Conservation (phyloP, 1,140 invertebrate genomes). For the Megathymus violae region DNA sequence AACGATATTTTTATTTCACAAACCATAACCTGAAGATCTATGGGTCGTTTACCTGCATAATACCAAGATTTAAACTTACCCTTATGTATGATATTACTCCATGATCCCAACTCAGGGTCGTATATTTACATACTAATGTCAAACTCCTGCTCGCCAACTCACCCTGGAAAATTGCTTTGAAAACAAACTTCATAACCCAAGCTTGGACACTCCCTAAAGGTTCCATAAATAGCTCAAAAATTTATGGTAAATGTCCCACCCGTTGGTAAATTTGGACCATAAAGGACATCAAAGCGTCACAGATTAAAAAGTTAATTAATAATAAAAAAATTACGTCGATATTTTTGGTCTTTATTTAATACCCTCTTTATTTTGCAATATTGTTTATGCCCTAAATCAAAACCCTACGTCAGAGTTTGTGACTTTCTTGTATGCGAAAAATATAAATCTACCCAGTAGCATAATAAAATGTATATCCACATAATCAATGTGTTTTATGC, state of each 20-base stretch:
- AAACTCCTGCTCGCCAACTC: constrained; percentile 5
- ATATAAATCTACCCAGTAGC: too few species aligned
- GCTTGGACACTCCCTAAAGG: neutral
- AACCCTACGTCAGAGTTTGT: too few species aligned
- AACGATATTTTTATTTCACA: neutral
- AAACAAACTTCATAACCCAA: neutral
- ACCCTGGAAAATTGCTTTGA: neutral
- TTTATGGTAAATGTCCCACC: neutral
- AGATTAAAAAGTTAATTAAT: too few species aligned
- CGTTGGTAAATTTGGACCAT: neutral
- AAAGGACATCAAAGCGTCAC: too few species aligned
- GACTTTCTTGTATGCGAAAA: too few species aligned
- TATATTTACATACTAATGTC: constrained; percentile 26
- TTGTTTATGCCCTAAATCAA: too few species aligned
- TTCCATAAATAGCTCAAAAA: neutral
- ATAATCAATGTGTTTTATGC: too few species aligned
- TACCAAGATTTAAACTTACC: constrained; percentile 22
- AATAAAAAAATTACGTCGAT: too few species aligned
- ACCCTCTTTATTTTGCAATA: too few species aligned
- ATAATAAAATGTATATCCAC: too few species aligned
- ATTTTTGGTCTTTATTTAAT: too few species aligned
- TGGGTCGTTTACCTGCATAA: constrained; percentile 16
- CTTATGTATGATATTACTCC: constrained; percentile 19
- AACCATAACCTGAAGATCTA: neutral
- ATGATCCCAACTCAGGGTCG: constrained; percentile 18